These are phyloP conservation scores for Psettodes erumei DNA, from an alignment of 2,113 vertebrate species.

Conservation along the genomic window DNA sequence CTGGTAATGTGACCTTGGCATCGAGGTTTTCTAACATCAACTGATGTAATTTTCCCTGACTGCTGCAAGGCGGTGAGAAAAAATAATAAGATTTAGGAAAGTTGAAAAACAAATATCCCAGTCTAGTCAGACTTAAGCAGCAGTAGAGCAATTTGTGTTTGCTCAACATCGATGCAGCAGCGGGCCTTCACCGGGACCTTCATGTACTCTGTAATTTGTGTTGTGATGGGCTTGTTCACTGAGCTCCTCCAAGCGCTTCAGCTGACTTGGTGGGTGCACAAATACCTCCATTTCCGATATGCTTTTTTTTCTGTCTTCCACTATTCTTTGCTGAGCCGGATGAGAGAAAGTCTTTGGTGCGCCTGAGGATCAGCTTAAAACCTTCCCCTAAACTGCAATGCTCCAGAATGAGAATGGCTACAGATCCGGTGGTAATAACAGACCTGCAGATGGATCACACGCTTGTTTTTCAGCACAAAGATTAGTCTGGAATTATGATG, in stretches of 20 bases:
- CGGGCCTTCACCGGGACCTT: slow-evolving; percentile 27
- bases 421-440: slow-evolving; percentile 60
- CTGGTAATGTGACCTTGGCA: slow-evolving; percentile 5
- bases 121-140: slow-evolving; percentile 20
- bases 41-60: slow-evolving; percentile 14
- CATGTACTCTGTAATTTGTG: slow-evolving; percentile 60
- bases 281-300: slow-evolving; percentile 43
- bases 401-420: slow-evolving; percentile 48
- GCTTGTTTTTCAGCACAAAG: slow-evolving; percentile 67
- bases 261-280: slow-evolving; percentile 25
- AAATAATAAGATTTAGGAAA: slow-evolving; percentile 33
- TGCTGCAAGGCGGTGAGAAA: slow-evolving; percentile 3
- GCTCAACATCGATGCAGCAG: slow-evolving; percentile 38
- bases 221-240: slow-evolving; percentile 47
- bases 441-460: slow-evolving; percentile 59
- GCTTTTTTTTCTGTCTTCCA: background rate
- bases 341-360: slow-evolving; percentile 40
- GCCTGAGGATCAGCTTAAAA: slow-evolving; percentile 72
- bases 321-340: slow-evolving; percentile 17
- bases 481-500: slow-evolving; percentile 79
- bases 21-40: slow-evolving; percentile 19
- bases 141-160: slow-evolving; percentile 46
- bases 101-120: slow-evolving; percentile 27
- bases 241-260: slow-evolving; percentile 28
- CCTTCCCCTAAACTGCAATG: slow-evolving; percentile 55